Base-by-base conservation (phyloP, 2,797 vertebrate genomes). In the Pangasius krempfi region DNA sequence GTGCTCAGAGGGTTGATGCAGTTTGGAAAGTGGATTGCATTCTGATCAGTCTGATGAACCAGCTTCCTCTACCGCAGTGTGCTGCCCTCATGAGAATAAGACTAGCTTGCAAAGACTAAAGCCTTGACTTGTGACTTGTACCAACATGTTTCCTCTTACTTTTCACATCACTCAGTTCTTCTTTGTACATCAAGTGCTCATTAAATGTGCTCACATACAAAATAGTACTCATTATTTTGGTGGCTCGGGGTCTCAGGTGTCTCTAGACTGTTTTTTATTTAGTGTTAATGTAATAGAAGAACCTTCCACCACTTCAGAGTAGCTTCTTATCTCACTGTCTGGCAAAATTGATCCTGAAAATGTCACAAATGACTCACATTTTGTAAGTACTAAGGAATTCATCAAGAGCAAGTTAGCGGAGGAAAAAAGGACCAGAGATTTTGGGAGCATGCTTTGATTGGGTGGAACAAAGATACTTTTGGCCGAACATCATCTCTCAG, bases 1-100 rank as follows among this genome's bases (percentile, higher is more conserved):
- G 50, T 58, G 18, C 70, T 68, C 78, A 76, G 84, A 80, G 22
- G 72, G n/a, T 60, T 84, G 66, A 47, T 84, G 56, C 60, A 27
- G 62, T 62, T 83, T n/a, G 56, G 40, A 81, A 60, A 47, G 33
- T 54, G 70, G n/a, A 78, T 47, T 66, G 56, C 25, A 66, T 78
- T 25, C 9, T 70, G 22, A 84, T 78, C 72, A 52, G 25, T 37
- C 20, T 37, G 33, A 64, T 76, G 33, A 88, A 52, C 16, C 37
- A 30, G 50, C 37, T 62, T 60, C 12, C 2, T 62, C 25, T 18
- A n/a, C 20, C 33, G 37, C 79, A 25, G 27, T 10, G 5, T 30
- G 12, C 20, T 56, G 20, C 27, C 14, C 22, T 78, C 47, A 52
- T 7, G 12, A 78, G 47, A 52, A 52, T 78, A 30, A 16, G 13